phyloP scores from a whole-genome alignment of 2,797 vertebrate genomes.

The Masticophis lateralis region DNA sequence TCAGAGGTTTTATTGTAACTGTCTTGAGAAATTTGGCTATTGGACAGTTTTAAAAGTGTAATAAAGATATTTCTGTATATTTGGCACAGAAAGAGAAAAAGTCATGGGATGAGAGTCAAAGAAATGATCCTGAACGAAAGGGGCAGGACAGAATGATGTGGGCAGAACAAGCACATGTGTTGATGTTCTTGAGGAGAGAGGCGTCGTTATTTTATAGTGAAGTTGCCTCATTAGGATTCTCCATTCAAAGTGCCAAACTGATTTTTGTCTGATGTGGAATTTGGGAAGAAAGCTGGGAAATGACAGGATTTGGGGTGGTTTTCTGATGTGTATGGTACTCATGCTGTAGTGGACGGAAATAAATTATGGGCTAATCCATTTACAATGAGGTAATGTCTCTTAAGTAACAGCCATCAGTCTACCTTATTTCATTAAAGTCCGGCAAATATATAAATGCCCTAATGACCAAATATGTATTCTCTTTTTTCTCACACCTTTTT shows the following conservation, averaged over 20 bases:
- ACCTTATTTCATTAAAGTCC: slow-evolving; percentile 41
- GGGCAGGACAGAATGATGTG: background rate
- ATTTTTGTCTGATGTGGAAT: background rate
- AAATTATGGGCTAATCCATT: slow-evolving; percentile 54
- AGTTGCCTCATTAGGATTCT: background rate
- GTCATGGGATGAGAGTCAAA: background rate
- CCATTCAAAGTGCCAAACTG: background rate
- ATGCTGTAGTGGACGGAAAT: slow-evolving; percentile 54
- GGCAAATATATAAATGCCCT: slow-evolving; percentile 33
- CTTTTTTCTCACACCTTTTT: background rate
- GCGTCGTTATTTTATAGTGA: background rate
- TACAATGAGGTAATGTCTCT: slow-evolving; percentile 71
- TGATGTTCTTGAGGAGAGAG: background rate
- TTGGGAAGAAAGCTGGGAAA: slow-evolving; percentile 16
- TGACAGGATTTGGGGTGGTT: slow-evolving; percentile 28
- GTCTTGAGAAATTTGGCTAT: background rate
- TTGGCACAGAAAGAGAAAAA: background rate
- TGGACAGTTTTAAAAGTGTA: background rate
- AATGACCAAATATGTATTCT: slow-evolving; percentile 20
- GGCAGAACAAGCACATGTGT: background rate
- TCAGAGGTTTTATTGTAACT: background rate
- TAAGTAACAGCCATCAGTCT: slow-evolving; percentile 36
- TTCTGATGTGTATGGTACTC: slow-evolving; percentile 49
- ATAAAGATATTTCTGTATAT: background rate
- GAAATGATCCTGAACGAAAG: background rate